Percentiles rank a stretch among this genome's conserved stretches.
phyloP scores from a whole-genome alignment of 2,797 vertebrate species.

The Crocidura indochinensis region DNA sequence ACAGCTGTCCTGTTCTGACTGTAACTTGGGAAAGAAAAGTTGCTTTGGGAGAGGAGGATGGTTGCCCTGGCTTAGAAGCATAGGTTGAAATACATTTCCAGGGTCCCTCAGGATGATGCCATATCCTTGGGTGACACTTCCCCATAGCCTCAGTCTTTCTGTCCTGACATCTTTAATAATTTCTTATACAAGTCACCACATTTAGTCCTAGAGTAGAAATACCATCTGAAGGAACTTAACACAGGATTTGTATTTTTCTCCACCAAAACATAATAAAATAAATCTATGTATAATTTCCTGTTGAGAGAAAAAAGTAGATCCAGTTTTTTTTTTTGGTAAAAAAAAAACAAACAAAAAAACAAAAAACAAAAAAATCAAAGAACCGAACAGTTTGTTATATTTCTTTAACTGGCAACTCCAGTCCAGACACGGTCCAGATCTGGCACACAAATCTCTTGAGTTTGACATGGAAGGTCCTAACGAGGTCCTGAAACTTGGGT shows the following conservation, averaged over 20 bases:
- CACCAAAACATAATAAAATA: constrained; percentile 52
- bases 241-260: constrained; percentile 69
- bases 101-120: not conserved
- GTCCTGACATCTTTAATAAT: not conserved
- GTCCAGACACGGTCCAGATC: not conserved
- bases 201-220: constrained; percentile 57
- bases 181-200: constrained; percentile 19
- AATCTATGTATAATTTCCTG: not conserved
- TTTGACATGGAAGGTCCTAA: constrained; percentile 1
- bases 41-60: not conserved
- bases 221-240: not conserved
- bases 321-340: too few species aligned
- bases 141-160: not conserved
- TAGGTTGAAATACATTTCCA: not conserved
- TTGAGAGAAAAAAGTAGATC: constrained; percentile 41
- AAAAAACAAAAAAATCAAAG: constrained; percentile 56
- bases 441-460: constrained; percentile 23
- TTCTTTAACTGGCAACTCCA: not conserved
- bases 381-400: constrained; percentile 49
- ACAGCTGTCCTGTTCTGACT: not conserved
- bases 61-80: not conserved
- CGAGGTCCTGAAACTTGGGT: not conserved
- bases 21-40: not conserved
- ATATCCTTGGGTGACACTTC: not conserved
- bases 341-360: too few species aligned